Evolutionary conservation across 2,888 invertebrate genomes (phyloP).

Genomic region (Sericinus montela): DNA sequence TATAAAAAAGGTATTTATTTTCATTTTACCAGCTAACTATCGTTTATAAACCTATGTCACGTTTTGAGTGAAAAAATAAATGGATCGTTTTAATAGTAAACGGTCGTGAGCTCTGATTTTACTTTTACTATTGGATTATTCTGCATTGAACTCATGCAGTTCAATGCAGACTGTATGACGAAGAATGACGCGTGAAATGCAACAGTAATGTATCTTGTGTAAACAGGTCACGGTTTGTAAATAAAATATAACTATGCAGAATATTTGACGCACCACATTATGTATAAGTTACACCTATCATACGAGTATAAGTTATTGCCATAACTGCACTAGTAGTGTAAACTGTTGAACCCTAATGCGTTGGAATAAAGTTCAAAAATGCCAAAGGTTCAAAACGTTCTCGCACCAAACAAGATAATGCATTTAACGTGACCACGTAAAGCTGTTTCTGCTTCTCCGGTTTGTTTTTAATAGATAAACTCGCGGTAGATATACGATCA

Average conservation of each 20-base stretch:
- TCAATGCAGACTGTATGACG: conserved; percentile 15
- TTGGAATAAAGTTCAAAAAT: neutral
- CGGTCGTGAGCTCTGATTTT: too few species aligned
- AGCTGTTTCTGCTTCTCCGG: conserved; percentile 3
- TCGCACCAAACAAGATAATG: too few species aligned
- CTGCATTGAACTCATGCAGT: conserved; percentile 1
- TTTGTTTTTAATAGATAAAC: conserved; percentile 7
- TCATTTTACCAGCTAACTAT: too few species aligned
- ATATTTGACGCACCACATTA: conserved; percentile 20
- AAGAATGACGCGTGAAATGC: conserved; percentile 4
- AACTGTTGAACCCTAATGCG: neutral
- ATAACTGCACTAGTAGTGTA: neutral
- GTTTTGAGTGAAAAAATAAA: too few species aligned
- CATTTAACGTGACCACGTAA: conserved; percentile 1
- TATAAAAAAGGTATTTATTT: too few species aligned
- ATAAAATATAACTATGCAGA: conserved; percentile 34
- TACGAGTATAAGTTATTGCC: too few species aligned
- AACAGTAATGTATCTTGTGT: conserved; percentile 25
- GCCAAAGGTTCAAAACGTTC: too few species aligned
- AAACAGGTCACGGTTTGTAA: conserved; percentile 56
- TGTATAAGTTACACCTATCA: too few species aligned
- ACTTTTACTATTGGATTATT: conserved; percentile 3
- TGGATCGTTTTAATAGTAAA: too few species aligned
- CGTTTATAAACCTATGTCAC: too few species aligned
- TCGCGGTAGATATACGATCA: neutral